Conservation (phyloP, 2,888 invertebrate genomes). For the Sturmia bella region DNA sequence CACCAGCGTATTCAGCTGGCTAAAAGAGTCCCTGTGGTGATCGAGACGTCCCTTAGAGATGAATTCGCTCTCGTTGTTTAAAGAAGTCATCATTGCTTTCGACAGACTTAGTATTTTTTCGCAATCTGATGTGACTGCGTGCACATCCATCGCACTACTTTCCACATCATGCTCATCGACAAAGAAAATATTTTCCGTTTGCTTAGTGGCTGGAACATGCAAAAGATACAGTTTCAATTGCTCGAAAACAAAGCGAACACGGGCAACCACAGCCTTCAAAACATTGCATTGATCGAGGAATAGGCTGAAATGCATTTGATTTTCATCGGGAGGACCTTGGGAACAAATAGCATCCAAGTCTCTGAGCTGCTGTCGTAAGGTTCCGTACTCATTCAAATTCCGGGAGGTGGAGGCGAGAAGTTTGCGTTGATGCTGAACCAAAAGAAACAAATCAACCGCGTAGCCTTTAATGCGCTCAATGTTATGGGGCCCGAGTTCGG, state of each 20-base stretch:
- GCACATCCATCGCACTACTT: slow-evolving; percentile 57
- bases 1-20: slow-evolving; percentile 70
- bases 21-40: slow-evolving; percentile 68
- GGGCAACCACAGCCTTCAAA: slow-evolving; percentile 74
- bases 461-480: slow-evolving; percentile 94
- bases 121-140: slow-evolving; percentile 70
- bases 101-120: slow-evolving; percentile 72
- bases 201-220: slow-evolving; percentile 83
- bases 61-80: slow-evolving; percentile 76
- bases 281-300: slow-evolving; percentile 72
- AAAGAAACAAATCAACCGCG: slow-evolving; percentile 88
- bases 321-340: slow-evolving; percentile 26
- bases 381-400: slow-evolving; percentile 84
- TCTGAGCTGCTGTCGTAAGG: slow-evolving; percentile 81
- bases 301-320: slow-evolving; percentile 72
- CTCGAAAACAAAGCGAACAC: slow-evolving; percentile 83
- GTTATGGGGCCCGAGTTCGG: slow-evolving; percentile 90
- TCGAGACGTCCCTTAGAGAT: slow-evolving; percentile 73
- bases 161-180: slow-evolving; percentile 28
- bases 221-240: slow-evolving; percentile 87
- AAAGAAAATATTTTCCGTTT: slow-evolving; percentile 72
- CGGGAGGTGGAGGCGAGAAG: slow-evolving; percentile 84
- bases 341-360: slow-evolving; percentile 74
- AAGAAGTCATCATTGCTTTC: slow-evolving; percentile 72
- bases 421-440: slow-evolving; percentile 86